phyloP scores from a whole-genome alignment of 1,140 invertebrate genomes.

The Apis cerana region DNA sequence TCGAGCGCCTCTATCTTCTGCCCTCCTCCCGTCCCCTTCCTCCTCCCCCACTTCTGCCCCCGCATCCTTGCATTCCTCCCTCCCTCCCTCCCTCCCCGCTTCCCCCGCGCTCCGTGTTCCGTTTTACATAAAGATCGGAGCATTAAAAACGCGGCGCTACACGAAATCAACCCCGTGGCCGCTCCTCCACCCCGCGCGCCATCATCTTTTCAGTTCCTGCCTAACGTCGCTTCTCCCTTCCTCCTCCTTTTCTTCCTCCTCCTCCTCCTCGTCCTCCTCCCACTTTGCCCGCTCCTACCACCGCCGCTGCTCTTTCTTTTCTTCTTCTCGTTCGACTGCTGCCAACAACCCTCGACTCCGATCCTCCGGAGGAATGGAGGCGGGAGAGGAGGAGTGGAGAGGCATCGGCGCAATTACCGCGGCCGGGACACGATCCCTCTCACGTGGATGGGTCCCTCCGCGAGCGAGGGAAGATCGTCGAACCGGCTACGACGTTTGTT shows the following conservation, averaged over 20 bases:
- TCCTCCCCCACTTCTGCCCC: conserved; percentile 13
- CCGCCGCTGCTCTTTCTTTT: not conserved
- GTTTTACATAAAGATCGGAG: conserved; percentile 78
- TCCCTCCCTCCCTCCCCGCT: not conserved
- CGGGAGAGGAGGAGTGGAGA: not conserved
- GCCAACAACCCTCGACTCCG: conserved; percentile 36
- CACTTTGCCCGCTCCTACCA: not conserved
- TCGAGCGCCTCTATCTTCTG: conserved; percentile 59
- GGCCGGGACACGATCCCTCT: conserved; percentile 55
- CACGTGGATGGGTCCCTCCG: conserved; percentile 54
- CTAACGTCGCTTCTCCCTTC: not conserved
- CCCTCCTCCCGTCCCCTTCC: not conserved
- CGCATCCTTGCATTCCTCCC: not conserved
- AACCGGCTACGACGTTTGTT: conserved; percentile 59
- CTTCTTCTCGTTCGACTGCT: conserved; percentile 6
- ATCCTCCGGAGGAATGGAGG: not conserved
- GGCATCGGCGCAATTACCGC: conserved; percentile 65
- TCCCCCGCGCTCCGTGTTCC: conserved; percentile 37
- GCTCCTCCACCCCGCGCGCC: conserved; percentile 20
- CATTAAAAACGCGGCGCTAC: conserved; percentile 76
- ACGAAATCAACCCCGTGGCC: conserved; percentile 69
- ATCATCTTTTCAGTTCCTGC: not conserved
- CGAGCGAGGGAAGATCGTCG: conserved; percentile 62
- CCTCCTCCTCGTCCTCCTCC: not conserved
- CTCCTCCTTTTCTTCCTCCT: not conserved